Conservation (phyloP, 2,888 invertebrate genomes). For the Ceriagrion tenellum region DNA sequence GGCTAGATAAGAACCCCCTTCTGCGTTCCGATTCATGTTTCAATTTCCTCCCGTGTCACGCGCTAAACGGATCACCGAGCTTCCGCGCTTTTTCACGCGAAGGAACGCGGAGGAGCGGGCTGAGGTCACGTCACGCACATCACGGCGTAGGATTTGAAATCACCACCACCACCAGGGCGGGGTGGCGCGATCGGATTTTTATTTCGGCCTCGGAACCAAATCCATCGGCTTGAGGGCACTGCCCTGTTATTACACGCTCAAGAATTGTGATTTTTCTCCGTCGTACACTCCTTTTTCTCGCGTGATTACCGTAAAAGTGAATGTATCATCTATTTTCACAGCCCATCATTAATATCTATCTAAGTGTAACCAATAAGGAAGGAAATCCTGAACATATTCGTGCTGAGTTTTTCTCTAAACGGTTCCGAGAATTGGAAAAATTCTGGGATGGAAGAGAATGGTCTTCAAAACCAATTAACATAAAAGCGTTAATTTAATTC, state of each 20-base stretch:
- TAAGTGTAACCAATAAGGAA: no score
- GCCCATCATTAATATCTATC: no score
- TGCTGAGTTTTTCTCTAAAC: no score
- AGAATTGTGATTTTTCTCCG: neutral
- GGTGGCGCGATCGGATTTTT: neutral
- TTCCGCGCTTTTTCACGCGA: neutral
- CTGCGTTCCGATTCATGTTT: neutral
- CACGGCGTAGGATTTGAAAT: neutral
- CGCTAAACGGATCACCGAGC: neutral
- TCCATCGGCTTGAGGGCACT: neutral
- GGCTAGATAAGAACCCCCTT: neutral
- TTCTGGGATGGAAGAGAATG: no score
- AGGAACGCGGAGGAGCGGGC: neutral
- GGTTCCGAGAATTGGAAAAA: no score
- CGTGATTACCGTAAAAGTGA: no score
- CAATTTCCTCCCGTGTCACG: slow-evolving; percentile 21
- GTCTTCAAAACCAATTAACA: no score
- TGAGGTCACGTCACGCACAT: neutral
- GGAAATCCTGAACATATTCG: no score
- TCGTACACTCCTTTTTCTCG: neutral
- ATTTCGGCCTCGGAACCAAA: neutral
- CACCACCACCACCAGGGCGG: no score
- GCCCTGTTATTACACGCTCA: neutral
- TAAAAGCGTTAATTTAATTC: no score
- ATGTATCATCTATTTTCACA: no score